These are phyloP conservation scores for Schizotus pectinicornis DNA, from an alignment of 2,888 invertebrate species.

Conservation along the genomic window DNA sequence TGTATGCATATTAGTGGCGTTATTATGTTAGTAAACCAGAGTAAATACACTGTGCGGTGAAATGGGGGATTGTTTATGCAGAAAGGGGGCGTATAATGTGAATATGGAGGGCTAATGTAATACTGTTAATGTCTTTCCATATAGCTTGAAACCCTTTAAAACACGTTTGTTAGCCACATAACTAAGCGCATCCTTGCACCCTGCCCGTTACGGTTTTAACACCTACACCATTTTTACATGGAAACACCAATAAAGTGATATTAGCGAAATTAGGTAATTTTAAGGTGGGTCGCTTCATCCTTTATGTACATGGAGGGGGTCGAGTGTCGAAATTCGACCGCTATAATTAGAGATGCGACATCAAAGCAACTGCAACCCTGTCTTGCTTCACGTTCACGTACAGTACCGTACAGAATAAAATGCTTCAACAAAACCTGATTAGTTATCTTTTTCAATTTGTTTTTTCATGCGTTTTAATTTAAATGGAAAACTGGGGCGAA, in stretches of 20 bases:
- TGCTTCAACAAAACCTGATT: too few species aligned
- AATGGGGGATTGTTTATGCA: constrained; percentile 41
- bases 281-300: constrained; percentile 3
- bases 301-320: constrained; percentile 16
- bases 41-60: constrained; percentile 42
- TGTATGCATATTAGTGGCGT: constrained; percentile 42
- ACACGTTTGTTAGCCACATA: constrained; percentile 8
- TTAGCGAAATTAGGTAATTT: constrained; percentile 25
- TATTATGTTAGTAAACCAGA: constrained; percentile 42
- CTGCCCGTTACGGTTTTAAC: too few species aligned
- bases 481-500: too few species aligned
- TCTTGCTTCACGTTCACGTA: too few species aligned
- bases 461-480: too few species aligned
- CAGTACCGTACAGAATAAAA: too few species aligned
- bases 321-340: too few species aligned
- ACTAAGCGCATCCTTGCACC: too few species aligned
- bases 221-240: too few species aligned
- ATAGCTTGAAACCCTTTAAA: constrained; percentile 28
- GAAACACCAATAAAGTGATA: constrained; percentile 10
- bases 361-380: too few species aligned
- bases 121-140: constrained; percentile 29
- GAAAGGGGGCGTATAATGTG: constrained; percentile 33
- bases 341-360: too few species aligned
- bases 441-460: too few species aligned
- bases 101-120: constrained; percentile 31